phyloP scores from a whole-genome alignment of 2,113 vertebrate genomes.

The Bubo blakistoni region DNA sequence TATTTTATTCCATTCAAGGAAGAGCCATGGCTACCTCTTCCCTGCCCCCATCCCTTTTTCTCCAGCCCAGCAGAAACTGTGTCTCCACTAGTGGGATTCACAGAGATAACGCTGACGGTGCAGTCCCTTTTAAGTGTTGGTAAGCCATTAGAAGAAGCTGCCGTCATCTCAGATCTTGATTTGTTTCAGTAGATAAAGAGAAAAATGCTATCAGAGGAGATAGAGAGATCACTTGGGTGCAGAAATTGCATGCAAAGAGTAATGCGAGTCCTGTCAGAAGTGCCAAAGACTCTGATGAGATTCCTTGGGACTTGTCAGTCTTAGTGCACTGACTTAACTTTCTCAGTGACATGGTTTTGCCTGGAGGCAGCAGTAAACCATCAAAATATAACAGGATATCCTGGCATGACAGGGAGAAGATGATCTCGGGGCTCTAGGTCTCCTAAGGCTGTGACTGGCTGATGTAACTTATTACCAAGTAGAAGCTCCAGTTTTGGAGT shows the following conservation, averaged over 20 bases:
- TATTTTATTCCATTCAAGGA: not conserved
- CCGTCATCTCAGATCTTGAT: not conserved
- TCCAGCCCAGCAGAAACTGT: not conserved
- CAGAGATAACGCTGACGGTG: not conserved
- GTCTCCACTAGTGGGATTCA: not conserved
- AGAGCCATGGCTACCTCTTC: not conserved
- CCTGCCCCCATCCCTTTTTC: not conserved
- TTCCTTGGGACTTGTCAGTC: constrained; percentile 2
- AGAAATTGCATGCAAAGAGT: not conserved
- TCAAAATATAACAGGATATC: constrained; percentile 12
- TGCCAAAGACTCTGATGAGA: not conserved
- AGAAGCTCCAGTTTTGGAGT: not conserved
- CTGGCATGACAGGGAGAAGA: not conserved
- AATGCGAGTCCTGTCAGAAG: not conserved
- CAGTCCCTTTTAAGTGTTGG: not conserved
- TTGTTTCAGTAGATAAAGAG: not conserved
- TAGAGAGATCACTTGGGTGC: not conserved
- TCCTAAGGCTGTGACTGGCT: not conserved
- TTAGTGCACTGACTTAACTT: not conserved
- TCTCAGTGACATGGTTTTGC: not conserved
- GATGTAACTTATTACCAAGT: not conserved
- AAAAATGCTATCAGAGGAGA: not conserved
- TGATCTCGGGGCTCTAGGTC: not conserved
- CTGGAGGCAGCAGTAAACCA: constrained; percentile 1
- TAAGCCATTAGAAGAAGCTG: not conserved